Conservation (phyloP, 2,888 invertebrate species). For the Drosophila trichaetosa region DNA sequence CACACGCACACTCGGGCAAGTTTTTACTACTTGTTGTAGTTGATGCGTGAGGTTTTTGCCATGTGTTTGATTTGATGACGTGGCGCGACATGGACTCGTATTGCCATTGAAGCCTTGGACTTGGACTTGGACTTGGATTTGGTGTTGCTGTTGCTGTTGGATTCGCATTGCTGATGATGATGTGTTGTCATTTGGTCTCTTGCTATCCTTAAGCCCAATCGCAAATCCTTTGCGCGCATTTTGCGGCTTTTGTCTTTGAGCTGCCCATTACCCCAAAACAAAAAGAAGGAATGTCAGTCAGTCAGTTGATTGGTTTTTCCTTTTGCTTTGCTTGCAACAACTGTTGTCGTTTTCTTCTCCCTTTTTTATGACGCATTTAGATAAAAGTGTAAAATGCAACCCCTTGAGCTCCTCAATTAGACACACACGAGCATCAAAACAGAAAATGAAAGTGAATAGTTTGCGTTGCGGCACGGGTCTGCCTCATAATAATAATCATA, state of each 20-base stretch:
- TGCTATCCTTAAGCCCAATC: conserved; percentile 42
- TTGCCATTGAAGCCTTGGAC: conserved; percentile 37
- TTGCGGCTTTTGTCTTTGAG: conserved; percentile 65
- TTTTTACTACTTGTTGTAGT: conserved; percentile 73
- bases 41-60: conserved; percentile 72
- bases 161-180: conserved; percentile 39
- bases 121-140: conserved; percentile 14
- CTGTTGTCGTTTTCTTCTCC: conserved; percentile 49
- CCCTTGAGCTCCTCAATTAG: conserved; percentile 70
- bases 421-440: conserved; percentile 44
- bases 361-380: conserved; percentile 60
- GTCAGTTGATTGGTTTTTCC: conserved; percentile 56
- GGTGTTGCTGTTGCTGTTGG: neutral
- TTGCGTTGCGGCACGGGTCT: conserved; percentile 43
- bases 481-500: conserved; percentile 40
- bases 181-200: conserved; percentile 60
- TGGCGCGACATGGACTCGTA: conserved; percentile 50
- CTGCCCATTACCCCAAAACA: conserved; percentile 42
- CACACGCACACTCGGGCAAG: conserved; percentile 29
- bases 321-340: conserved; percentile 42
- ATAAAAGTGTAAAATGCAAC: conserved; percentile 45
- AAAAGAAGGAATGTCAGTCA: conserved; percentile 2
- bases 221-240: conserved; percentile 68
- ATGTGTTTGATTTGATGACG: conserved; percentile 71
- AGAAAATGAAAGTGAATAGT: conserved; percentile 52